phyloP scores from a whole-genome alignment of 2,888 invertebrate species.

The Lasioglossum pauxillum region DNA sequence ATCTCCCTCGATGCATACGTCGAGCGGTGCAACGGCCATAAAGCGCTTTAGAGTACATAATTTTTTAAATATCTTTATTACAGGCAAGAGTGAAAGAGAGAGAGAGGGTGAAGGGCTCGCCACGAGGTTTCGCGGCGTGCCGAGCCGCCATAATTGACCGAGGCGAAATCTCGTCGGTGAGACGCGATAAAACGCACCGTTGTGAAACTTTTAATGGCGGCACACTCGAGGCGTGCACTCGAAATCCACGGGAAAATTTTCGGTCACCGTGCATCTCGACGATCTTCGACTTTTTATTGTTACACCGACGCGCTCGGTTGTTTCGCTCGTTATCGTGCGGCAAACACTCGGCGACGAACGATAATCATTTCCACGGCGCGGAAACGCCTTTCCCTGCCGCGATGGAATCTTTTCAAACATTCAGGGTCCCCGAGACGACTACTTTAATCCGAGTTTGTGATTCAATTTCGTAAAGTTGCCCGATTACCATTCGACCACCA shows the following conservation, averaged over 20 bases:
- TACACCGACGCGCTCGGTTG: not conserved
- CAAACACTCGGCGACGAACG: constrained; percentile 27
- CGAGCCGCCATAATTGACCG: constrained; percentile 62
- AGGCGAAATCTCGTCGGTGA: constrained; percentile 60
- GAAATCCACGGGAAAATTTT: constrained; percentile 32
- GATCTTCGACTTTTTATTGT: constrained; percentile 31
- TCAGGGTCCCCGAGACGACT: not conserved
- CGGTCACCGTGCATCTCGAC: constrained; percentile 2
- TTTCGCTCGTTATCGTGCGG: constrained; percentile 38
- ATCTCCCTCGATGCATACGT: constrained; percentile 43
- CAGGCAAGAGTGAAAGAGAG: not conserved
- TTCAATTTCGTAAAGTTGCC: constrained; percentile 44
- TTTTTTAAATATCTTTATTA: constrained; percentile 77
- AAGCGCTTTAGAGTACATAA: constrained; percentile 70
- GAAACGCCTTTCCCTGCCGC: not conserved
- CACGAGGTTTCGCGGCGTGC: constrained; percentile 26
- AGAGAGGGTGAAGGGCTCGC: constrained; percentile 22
- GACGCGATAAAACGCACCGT: constrained; percentile 59
- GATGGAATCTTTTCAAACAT: constrained; percentile 16
- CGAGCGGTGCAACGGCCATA: constrained; percentile 60
- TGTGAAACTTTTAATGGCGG: constrained; percentile 64
- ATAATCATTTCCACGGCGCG: constrained; percentile 7
- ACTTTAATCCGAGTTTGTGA: constrained; percentile 43
- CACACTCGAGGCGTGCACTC: constrained; percentile 28
- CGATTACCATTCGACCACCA: constrained; percentile 34